A percentile compares a stretch with the other conserved stretches of the same genome.
Evolutionary conservation across 2,113 vertebrate genomes (phyloP).

Genomic region (Sphyrna mokarran): DNA sequence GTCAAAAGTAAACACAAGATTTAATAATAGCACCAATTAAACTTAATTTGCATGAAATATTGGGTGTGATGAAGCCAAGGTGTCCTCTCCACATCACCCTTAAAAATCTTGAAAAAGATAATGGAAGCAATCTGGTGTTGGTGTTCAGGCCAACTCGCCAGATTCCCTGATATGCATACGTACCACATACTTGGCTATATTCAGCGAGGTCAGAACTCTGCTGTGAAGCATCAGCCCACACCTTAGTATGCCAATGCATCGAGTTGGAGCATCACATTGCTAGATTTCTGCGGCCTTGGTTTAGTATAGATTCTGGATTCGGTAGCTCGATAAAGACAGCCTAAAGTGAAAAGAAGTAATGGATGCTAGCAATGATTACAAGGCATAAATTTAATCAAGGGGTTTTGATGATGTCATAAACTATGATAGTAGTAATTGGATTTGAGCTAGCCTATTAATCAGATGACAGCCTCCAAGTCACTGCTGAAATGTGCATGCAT

Average conservation of each 20-base stretch:
- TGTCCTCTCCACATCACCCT: not conserved
- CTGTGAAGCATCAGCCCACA: not conserved
- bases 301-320: not conserved
- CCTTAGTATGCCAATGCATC: not conserved
- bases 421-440: not conserved
- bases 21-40: not conserved
- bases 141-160: not conserved
- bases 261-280: not conserved
- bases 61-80: not conserved
- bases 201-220: not conserved
- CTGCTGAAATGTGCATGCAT: not conserved
- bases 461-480: not conserved
- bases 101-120: not conserved
- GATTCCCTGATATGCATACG: not conserved
- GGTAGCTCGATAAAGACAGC: not conserved
- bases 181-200: not conserved
- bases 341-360: slow-evolving; percentile 2
- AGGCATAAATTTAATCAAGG: slow-evolving; percentile 31
- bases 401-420: slow-evolving; percentile 26
- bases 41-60: not conserved
- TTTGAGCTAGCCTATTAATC: slow-evolving; percentile 28
- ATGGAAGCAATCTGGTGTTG: not conserved
- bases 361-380: slow-evolving; percentile 6
- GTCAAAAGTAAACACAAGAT: not conserved
- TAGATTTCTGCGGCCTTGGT: not conserved